Base-by-base conservation (phyloP, 2,113 vertebrate species). In the Neotragus pygmaeus region DNA sequence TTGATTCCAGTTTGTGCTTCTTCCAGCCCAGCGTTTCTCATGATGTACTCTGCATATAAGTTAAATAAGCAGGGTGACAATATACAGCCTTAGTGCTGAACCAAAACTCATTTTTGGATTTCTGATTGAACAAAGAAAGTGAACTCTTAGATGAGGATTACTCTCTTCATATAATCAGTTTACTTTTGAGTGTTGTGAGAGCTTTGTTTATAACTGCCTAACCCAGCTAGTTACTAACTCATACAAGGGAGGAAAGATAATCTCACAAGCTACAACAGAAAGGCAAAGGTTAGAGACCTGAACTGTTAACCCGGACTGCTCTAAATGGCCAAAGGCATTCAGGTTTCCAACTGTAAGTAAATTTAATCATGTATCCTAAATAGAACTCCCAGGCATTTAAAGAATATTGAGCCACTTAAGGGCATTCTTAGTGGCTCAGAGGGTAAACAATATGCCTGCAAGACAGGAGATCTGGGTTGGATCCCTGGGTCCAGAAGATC, bases 341-440 rank as follows among this genome's bases (percentile, higher is more conserved):
- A 49, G 15, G 15, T 36, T 70, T 43, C 57, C 92, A 2, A 60
- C 2, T 36, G 16, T 15, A n/a, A 27, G 4, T 77, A 10, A 30
- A 36, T 43, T 70, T 81, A 36, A 45, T 75, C 5, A 66, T 45
- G 11, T 30, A 39, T 90, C 23, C 21, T 90, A 43, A 43, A 64
- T 36, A 16, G 27, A 28, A 1, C 25, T 1, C 2, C 0, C 21
- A 28, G 12, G 3, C 14, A 57, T 43, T 51, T 36, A 47, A 4
- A 19, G 11, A 43, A n/a, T 64, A 28, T 21, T 30, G 25, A 53
- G 33, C 4, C 55, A 25, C 17, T 1, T 70, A 70, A 23, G 19
- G 66, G n/a, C 19, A 23, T 70, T 70, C n/a, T 6, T 70, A 70
- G 66, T 70, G 66, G 5, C n/a, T 36, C 19, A 70, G 19, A 36